Percentiles rank a stretch among this genome's conserved stretches.
Conservation (phyloP, 2,797 vertebrate genomes). For the Danio jaintianensis region DNA sequence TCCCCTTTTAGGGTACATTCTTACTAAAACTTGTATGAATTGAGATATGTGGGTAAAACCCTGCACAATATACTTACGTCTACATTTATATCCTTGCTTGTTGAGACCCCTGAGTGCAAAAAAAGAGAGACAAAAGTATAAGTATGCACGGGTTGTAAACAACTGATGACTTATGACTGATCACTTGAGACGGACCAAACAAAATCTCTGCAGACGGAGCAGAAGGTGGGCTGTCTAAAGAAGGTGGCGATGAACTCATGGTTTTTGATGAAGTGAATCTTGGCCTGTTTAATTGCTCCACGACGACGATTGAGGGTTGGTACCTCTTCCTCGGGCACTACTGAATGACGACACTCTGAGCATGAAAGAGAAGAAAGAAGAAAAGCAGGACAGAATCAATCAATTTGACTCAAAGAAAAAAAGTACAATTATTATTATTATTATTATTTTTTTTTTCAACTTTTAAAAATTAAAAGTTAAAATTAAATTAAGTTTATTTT, state of each 20-base stretch:
- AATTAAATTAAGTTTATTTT: no score
- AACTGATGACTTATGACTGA: background rate
- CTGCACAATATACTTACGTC: conserved; percentile 74
- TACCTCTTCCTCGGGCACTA: conserved; percentile 82
- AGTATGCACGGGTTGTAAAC: background rate
- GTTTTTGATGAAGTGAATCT: conserved; percentile 98
- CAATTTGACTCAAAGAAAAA: background rate
- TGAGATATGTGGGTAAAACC: background rate
- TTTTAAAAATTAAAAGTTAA: no score
- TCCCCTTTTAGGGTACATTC: background rate
- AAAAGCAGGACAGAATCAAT: conserved; percentile 8
- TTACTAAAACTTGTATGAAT: background rate
- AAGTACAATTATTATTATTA: background rate
- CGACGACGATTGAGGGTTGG: conserved; percentile 88
- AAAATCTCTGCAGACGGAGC: conserved; percentile 97
- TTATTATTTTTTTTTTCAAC: background rate
- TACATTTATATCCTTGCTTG: conserved; percentile 86
- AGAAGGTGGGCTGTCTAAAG: conserved; percentile 97
- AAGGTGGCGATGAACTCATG: conserved; percentile 98
- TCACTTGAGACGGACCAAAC: conserved; percentile 88
- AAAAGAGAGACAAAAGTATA: background rate
- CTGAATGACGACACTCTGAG: conserved; percentile 84
- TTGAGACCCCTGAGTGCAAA: conserved; percentile 79
- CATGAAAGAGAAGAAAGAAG: conserved; percentile 36
- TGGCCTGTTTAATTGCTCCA: conserved; percentile 98